phyloP scores from a whole-genome alignment of 2,888 invertebrate genomes.

The Cremastinae sp. region DNA sequence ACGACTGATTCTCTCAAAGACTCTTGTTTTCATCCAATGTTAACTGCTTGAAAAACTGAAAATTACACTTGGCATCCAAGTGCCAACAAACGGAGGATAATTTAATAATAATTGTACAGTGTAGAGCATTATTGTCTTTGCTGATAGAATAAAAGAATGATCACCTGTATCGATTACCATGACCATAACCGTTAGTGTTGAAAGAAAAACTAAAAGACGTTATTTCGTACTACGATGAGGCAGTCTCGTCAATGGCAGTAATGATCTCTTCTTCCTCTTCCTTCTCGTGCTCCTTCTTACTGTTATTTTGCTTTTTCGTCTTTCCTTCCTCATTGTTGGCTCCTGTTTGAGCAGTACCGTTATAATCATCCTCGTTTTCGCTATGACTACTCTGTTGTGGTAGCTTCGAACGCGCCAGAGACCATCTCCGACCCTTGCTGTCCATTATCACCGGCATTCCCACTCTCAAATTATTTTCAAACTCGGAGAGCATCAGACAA shows the following conservation, averaged over 20 bases:
- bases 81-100: slow-evolving; percentile 35
- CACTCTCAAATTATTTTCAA: slow-evolving; percentile 91
- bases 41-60: slow-evolving; percentile 1
- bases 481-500: slow-evolving; percentile 92
- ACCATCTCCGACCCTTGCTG: slow-evolving; percentile 87
- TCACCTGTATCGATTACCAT: slow-evolving; percentile 16
- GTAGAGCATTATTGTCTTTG: slow-evolving; percentile 62
- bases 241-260: slow-evolving; percentile 89
- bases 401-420: slow-evolving; percentile 82
- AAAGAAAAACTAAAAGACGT: slow-evolving; percentile 18
- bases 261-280: slow-evolving; percentile 85
- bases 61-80: slow-evolving; percentile 26
- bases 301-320: slow-evolving; percentile 76
- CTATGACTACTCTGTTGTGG: slow-evolving; percentile 58
- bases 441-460: slow-evolving; percentile 89
- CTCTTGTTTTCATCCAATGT: background rate
- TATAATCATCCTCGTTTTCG: slow-evolving; percentile 41
- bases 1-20: slow-evolving; percentile 29
- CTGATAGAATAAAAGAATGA: slow-evolving; percentile 47
- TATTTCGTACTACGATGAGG: slow-evolving; percentile 75
- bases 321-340: slow-evolving; percentile 68
- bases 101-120: slow-evolving; percentile 50
- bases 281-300: slow-evolving; percentile 76
- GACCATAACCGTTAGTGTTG: too few species aligned
- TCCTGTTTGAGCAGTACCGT: slow-evolving; percentile 23